Evolutionary conservation across 2,113 vertebrate species (phyloP), one percentile per base, ranked within the genome.

Genomic region (Antechinus stuartii): DNA sequence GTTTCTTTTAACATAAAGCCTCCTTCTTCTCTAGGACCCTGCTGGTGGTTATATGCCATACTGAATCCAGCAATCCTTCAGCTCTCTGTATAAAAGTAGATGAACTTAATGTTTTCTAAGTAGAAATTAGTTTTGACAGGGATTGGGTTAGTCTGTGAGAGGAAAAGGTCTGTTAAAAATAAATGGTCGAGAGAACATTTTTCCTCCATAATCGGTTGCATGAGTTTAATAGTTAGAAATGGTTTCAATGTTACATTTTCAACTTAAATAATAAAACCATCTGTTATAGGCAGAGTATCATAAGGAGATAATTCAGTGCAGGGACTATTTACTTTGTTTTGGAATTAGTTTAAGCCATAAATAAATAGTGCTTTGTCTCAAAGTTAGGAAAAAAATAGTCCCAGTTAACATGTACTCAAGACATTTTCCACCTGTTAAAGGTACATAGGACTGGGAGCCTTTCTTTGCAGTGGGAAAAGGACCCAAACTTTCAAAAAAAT

Each of bases 341-440:
- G 92, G 97, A 97, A 98, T 97, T 97, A 96, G 96, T 92, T 97
- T 97, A 97, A 94, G 97, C 84, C 97, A 93, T 95, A 98, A 98
- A 98, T 98, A 98, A 98, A 97, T 97, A 84, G 53, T 95, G 92
- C n/a, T 97, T 98, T 98, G 96, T 98, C 96, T 97, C 98, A 93
- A 97, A 95, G 96, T 95, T 96, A 97, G 92, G 97, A 97, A 98
- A 98, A 96, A 98, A 96, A 0, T 0, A 92, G 96, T 96, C 94
- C 94, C 95, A 97, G 97, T 93, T 94, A 98, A 96, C 90, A 97
- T 97, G 92, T 97, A 97, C 96, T 95, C 50, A 94, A 97, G 95
- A 98, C 95, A 97, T 98, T 97, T 98, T 97, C 96, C 97, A 98
- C 97, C 96, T 98, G 96, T 98, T 98, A 92, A 97, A 97, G 96